Base-by-base conservation (phyloP, 1,140 invertebrate genomes). In the Coelopa frigida region DNA sequence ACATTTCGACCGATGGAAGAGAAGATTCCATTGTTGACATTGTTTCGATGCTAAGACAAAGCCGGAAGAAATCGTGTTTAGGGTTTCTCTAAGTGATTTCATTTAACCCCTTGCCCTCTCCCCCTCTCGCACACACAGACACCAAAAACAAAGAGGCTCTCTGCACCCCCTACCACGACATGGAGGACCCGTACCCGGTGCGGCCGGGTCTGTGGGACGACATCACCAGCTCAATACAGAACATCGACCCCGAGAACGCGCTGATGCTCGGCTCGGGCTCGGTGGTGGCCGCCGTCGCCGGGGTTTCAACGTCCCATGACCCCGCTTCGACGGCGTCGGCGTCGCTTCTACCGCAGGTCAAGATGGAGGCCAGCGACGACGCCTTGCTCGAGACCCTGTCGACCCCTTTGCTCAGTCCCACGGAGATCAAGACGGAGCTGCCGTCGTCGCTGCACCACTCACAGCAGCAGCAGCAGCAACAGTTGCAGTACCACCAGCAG, bases 191-290 rank as follows among this genome's bases (percentile, higher is more conserved):
- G 31, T 89, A 87, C 70, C 78, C 87, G 51, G n/a, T n/a, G n/a
- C 80, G 85, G 56, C 86, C 87, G 8, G 82, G 82, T 12, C 75
- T 88, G 6, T 91, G 88, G 87, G 87, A 91, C 69, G 87, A 90
- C 72, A 89, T 91, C 62, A 83, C 86, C 36, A 87, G 85, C 59
- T 88, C 85, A 55, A 89, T 91, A 64, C 82, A 87, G 56, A 89
- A 89, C 67, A 82, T 89, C 52, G 87, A 90, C 64, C 86, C 86
- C 12, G 87, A 89, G 64, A 89, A 88, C 62, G 84, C 87, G n/a
- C 84, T 87, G 61, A 87, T 90, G 84, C 72, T 89, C 50, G 83
- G 79, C 29, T 75, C 63, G 43, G 48, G 38, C 39, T 24, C 46
- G 47, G 23, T 15, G 14, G 33, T 11, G 32, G 31, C 32, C 15